These are phyloP conservation scores for Sula dactylatra DNA, from an alignment of 2,113 vertebrate species.

Conservation along the genomic window DNA sequence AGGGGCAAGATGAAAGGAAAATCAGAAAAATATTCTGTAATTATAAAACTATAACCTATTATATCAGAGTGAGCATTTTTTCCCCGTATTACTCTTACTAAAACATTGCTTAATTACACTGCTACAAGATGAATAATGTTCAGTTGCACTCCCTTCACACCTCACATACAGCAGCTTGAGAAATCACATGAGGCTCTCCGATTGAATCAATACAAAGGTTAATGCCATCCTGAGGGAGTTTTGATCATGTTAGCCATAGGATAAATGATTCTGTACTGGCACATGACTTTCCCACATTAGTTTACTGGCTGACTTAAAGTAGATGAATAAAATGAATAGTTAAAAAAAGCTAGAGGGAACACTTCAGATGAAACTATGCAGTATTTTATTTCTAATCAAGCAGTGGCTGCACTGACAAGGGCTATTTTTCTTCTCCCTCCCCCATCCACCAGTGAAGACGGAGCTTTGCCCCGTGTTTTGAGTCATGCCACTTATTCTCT, in stretches of 20 bases:
- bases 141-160: not conserved
- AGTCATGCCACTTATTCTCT: not conserved
- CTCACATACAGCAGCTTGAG: not conserved
- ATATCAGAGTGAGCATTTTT: not conserved
- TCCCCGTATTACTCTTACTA: not conserved
- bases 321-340: slow-evolving; percentile 19
- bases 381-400: not conserved
- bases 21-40: not conserved
- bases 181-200: not conserved
- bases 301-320: not conserved
- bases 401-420: not conserved
- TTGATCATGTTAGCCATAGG: not conserved
- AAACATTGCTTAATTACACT: not conserved
- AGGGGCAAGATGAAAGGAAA: not conserved
- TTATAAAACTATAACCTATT: not conserved
- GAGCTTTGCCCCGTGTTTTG: not conserved
- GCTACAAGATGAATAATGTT: not conserved
- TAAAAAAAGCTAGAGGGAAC: not conserved
- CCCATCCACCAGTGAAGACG: not conserved
- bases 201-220: slow-evolving; percentile 24
- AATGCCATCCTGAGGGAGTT: slow-evolving; percentile 23
- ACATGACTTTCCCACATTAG: not conserved
- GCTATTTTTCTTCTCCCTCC: not conserved
- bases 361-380: not conserved
- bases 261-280: slow-evolving; percentile 1